Percentiles rank a stretch among this genome's conserved stretches.
Evolutionary conservation across 1,140 invertebrate species (phyloP).

Genomic region (Bombus superbus): DNA sequence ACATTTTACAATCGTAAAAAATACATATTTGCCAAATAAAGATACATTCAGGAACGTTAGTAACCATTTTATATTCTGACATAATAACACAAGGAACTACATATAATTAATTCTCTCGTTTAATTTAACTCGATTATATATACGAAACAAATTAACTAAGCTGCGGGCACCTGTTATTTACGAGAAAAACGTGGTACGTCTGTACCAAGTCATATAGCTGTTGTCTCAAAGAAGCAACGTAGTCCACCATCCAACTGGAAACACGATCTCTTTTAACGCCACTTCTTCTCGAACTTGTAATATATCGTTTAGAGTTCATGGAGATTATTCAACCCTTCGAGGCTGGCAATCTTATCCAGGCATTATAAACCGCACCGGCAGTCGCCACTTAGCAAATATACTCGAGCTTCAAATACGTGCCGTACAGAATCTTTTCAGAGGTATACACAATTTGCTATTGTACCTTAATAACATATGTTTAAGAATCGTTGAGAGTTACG

Average conservation of each 20-base stretch:
- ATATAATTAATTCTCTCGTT: background rate
- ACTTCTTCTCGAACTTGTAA: slow-evolving; percentile 16
- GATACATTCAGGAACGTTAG: background rate
- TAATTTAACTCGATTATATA: background rate
- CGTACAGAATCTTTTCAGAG: slow-evolving; percentile 25
- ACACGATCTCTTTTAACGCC: slow-evolving; percentile 8
- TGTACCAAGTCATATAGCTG: too few species aligned
- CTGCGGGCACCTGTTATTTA: background rate
- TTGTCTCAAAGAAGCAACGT: background rate
- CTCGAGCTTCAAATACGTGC: slow-evolving; percentile 32
- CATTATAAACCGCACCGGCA: slow-evolving; percentile 31
- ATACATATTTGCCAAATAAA: too few species aligned
- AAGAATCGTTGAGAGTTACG: background rate
- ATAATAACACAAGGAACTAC: background rate
- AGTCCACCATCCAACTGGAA: background rate
- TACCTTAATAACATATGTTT: slow-evolving; percentile 20
- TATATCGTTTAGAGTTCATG: slow-evolving; percentile 8
- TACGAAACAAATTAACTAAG: background rate
- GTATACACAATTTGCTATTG: slow-evolving; percentile 17
- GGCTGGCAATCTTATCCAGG: background rate
- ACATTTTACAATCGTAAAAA: too few species aligned
- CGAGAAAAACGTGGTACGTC: background rate
- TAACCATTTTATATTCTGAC: background rate
- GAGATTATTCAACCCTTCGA: slow-evolving; percentile 31
- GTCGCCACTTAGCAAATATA: slow-evolving; percentile 30